A percentile compares a stretch with the other conserved stretches of the same genome.
Evolutionary conservation across 2,797 vertebrate species (phyloP).

Genomic region (Syngnathus rostellatus): DNA sequence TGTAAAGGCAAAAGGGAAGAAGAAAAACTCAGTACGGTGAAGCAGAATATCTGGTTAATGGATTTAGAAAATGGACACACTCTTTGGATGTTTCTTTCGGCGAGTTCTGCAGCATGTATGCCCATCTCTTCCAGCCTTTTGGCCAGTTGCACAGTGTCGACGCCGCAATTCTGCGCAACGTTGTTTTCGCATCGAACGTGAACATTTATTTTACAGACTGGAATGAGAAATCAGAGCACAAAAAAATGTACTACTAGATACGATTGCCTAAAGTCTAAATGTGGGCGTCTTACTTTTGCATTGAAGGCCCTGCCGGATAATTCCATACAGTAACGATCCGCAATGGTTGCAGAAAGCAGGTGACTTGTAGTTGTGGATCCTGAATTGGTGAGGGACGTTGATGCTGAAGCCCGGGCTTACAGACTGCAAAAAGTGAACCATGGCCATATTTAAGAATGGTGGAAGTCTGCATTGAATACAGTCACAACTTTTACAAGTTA

Average conservation of each 20-base stretch:
- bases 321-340: conserved; percentile 91
- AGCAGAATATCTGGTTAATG: not conserved
- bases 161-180: conserved; percentile 90
- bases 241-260: not conserved
- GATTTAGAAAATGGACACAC: conserved; percentile 37
- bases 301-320: conserved; percentile 88
- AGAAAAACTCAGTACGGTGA: not conserved
- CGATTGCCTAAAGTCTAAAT: not conserved
- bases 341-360: conserved; percentile 96
- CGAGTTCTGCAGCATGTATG: conserved; percentile 80
- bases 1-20: not conserved
- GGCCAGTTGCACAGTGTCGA: conserved; percentile 87
- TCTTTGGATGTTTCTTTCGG: conserved; percentile 57
- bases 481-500: not conserved
- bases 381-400: conserved; percentile 94
- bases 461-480: not conserved
- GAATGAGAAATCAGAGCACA: not conserved
- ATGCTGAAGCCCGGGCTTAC: conserved; percentile 88
- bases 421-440: conserved; percentile 55
- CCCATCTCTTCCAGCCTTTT: conserved; percentile 91
- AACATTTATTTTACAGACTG: conserved; percentile 95
- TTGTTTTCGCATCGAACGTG: conserved; percentile 94
- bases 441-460: not conserved
- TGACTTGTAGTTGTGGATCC: conserved; percentile 88
- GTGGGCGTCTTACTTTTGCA: conserved; percentile 82